These are phyloP conservation scores for Gavialis gangeticus DNA, from an alignment of 2,113 vertebrate genomes.

Conservation along the genomic window DNA sequence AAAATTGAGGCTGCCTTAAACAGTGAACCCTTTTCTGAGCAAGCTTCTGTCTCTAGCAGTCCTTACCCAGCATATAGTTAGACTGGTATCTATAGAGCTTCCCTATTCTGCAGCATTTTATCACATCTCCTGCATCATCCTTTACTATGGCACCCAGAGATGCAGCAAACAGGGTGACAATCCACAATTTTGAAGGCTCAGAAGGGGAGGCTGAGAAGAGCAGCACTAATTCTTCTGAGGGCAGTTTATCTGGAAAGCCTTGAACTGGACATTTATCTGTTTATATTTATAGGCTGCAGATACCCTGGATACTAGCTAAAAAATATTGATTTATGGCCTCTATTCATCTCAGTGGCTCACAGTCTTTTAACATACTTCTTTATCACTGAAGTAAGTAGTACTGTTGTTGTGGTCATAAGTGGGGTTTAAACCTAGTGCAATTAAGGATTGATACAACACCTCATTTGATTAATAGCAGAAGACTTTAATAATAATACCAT, in stretches of 20 bases:
- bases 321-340: background rate
- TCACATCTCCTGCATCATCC: background rate
- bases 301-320: background rate
- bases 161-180: background rate
- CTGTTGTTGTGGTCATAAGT: no score
- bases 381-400: no score
- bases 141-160: background rate
- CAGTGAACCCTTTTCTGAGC: conserved; percentile 45
- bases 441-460: no score
- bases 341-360: background rate
- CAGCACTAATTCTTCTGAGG: background rate
- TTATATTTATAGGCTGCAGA: background rate
- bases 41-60: background rate
- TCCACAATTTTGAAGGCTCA: background rate
- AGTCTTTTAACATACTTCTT: background rate
- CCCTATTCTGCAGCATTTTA: background rate
- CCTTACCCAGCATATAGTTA: background rate
- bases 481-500: no score
- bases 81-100: conserved; percentile 12
- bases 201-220: background rate
- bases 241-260: background rate
- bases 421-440: no score
- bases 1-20: conserved; percentile 59
- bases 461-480: no score
- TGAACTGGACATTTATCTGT: background rate